Evolutionary conservation across 1,140 invertebrate genomes (phyloP), one percentile per base, ranked within the genome.

Genomic region (Nasonia giraulti): DNA sequence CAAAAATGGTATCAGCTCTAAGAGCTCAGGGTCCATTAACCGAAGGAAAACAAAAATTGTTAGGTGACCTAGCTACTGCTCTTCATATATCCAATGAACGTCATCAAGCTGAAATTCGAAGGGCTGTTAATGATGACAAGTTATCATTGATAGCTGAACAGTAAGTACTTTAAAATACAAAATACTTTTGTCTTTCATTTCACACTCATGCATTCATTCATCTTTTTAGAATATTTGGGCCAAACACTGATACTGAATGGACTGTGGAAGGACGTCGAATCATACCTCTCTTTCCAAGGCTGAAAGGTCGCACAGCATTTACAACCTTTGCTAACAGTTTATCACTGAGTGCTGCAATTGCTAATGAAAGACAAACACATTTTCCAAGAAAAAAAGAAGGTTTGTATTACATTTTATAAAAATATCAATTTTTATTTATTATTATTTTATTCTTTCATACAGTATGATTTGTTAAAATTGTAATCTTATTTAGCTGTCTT

Each of bases 61-160:
- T 99, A 71, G 95, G 96, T 91, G 97, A 98, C 90, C 93, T 98
- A 84, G 95, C 96, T 88, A 94, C 94, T 89, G 94, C 95, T 90
- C 95, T 99, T 87, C 97, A 97, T 93, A 98, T 99, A 91, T 96
- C 97, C 77, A 95, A 96, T 90, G 98, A 98, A 92, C 94, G 98
- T 87, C 97, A 98, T 92, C 95, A 96, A 88, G 97, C 97, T 85
- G 98, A 99, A 94, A 95, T 98, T 88, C 94, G 97, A 86, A 94
- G 97, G 90, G 97, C 97, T 86, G 96, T 97, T 83, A 98, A 98
- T 93, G 97, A 98, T 94, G 97, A 98, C 91, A 95, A 96, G 91
- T 93, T 99, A 80, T 95, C 96, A 88, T 97, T 96, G 75, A 97
- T 99, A 92, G 97, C 97, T 88, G 96, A 97, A 90, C 95, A 96